Conservation (phyloP, 1,140 invertebrate genomes). For the Physella acuta region DNA sequence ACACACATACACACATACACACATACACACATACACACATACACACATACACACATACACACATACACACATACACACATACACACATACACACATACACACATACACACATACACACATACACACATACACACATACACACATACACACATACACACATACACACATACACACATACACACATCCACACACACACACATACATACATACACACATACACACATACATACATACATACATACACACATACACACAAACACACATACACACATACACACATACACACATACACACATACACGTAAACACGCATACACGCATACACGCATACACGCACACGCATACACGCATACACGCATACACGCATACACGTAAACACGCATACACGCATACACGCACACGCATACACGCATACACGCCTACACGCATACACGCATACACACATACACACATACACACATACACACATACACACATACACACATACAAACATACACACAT, state of each 20-base stretch:
- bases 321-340: slow-evolving; percentile 1
- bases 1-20: neutral
- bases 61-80: no score
- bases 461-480: no score
- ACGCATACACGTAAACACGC: neutral
- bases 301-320: neutral
- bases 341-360: neutral
- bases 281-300: slow-evolving; percentile 2
- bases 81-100: neutral
- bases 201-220: slow-evolving; percentile 5
- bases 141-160: slow-evolving; percentile 4
- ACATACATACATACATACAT: slow-evolving; percentile 10
- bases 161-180: slow-evolving; percentile 4
- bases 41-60: slow-evolving; percentile 8
- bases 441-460: slow-evolving; percentile 20
- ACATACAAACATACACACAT: no score
- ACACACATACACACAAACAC: no score
- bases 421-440: no score
- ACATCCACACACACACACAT: no score
- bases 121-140: slow-evolving; percentile 7
- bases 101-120: neutral
- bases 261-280: slow-evolving; percentile 1
- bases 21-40: neutral
- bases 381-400: no score
- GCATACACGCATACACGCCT: no score